Percentiles rank a stretch among this genome's conserved stretches.
These are phyloP conservation scores for Eilema caniola DNA, from an alignment of 2,888 invertebrate species.

Conservation along the genomic window DNA sequence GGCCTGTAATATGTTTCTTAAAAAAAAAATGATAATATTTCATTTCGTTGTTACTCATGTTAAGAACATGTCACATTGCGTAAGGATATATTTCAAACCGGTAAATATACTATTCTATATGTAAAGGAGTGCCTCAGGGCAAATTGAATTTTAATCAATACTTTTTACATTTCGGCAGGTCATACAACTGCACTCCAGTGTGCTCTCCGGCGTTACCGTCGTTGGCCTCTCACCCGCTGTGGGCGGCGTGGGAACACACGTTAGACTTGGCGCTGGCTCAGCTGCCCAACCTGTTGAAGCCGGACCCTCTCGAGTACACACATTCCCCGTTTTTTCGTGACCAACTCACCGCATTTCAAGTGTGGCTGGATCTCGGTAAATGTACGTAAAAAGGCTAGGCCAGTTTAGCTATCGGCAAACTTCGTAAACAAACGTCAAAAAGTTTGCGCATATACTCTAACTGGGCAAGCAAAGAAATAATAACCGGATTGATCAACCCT, in stretches of 20 bases:
- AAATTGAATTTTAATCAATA: background rate
- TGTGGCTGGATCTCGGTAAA: constrained; percentile 94
- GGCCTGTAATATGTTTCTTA: too few species aligned
- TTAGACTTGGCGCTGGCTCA: constrained; percentile 97
- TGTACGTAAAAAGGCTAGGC: constrained; percentile 41
- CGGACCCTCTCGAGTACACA: constrained; percentile 84
- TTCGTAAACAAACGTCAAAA: too few species aligned
- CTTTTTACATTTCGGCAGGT: constrained; percentile 68
- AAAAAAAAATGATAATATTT: too few species aligned
- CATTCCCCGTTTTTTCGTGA: constrained; percentile 98
- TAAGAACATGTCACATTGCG: too few species aligned
- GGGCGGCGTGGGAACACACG: constrained; percentile 99
- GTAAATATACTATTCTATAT: background rate
- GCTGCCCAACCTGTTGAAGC: constrained; percentile 91
- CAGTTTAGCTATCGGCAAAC: background rate
- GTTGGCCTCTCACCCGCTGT: constrained; percentile 96
- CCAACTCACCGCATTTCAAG: constrained; percentile 89
- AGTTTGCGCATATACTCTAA: background rate
- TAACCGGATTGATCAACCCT: too few species aligned
- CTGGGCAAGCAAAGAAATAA: too few species aligned
- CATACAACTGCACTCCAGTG: constrained; percentile 99
- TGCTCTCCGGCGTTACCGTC: constrained; percentile 96
- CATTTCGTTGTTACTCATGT: too few species aligned
- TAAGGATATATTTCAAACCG: background rate
- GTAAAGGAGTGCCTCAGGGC: background rate